A percentile compares a stretch with the other conserved stretches of the same genome.
Evolutionary conservation across 2,113 vertebrate genomes (phyloP).

Genomic region (Onychorhynchus coronatus): DNA sequence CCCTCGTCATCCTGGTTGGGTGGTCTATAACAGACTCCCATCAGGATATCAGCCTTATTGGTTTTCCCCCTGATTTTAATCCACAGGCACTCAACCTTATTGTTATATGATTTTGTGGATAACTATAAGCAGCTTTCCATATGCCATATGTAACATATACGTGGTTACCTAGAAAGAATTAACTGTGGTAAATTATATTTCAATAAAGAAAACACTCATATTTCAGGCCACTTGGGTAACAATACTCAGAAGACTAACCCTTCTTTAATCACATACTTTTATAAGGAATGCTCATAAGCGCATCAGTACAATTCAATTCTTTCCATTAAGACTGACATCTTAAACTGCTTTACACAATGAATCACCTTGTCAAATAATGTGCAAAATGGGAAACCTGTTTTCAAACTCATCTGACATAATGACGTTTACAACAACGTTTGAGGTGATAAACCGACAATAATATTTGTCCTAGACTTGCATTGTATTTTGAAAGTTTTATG

Average conservation of each 20-base stretch:
- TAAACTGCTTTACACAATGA: conserved; percentile 74
- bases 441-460: conserved; percentile 74
- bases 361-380: conserved; percentile 79
- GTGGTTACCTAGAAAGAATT: conserved; percentile 16
- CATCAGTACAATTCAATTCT: conserved; percentile 67
- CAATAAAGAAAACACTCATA: conserved; percentile 54
- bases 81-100: no score
- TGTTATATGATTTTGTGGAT: background rate
- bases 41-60: no score
- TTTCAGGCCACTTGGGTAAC: conserved; percentile 64
- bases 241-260: conserved; percentile 65
- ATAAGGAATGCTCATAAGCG: conserved; percentile 64
- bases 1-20: no score
- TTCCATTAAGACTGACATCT: conserved; percentile 70
- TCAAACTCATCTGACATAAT: conserved; percentile 75
- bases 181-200: conserved; percentile 63
- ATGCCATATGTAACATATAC: background rate
- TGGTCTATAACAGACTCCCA: no score
- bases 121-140: background rate
- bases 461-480: conserved; percentile 72
- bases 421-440: conserved; percentile 76
- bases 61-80: no score
- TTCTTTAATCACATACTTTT: conserved; percentile 74
- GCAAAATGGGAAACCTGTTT: conserved; percentile 75
- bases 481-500: conserved; percentile 69